phyloP scores from a whole-genome alignment of 2,113 vertebrate species.

The Cyanistes caeruleus region DNA sequence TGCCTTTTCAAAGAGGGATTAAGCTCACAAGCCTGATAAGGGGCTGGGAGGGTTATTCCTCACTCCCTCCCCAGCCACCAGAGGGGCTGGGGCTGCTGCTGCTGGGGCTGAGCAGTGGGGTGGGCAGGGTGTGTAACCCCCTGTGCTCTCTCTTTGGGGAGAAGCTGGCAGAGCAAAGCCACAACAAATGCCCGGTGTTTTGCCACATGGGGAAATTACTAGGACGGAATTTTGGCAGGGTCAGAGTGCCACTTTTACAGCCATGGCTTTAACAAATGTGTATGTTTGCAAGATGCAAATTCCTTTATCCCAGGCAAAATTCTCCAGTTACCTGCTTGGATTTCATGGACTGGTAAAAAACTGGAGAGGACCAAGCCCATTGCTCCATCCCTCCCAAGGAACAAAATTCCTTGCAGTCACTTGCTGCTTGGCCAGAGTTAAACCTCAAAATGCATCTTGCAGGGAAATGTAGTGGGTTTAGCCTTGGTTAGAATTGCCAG shows the following conservation, averaged over 20 bases:
- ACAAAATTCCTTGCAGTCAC: neutral
- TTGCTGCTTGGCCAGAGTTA: neutral
- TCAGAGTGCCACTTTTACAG: neutral
- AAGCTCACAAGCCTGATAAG: neutral
- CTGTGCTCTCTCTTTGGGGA: accelerated
- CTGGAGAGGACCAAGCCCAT: neutral
- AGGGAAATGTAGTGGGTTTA: neutral
- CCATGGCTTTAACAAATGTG: accelerated
- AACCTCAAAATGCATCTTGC: neutral
- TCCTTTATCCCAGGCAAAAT: neutral
- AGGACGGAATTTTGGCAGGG: neutral
- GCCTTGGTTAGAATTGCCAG: too few species aligned
- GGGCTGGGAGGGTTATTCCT: neutral
- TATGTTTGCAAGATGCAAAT: neutral
- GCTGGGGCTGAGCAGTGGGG: accelerated
- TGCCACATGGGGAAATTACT: neutral
- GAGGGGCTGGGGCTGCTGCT: neutral
- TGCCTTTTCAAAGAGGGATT: neutral
- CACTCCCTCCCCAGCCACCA: neutral
- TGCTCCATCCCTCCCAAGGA: accelerated
- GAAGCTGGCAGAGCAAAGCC: neutral
- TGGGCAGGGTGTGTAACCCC: neutral
- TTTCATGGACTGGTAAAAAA: neutral
- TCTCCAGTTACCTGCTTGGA: neutral
- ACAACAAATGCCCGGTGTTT: neutral